Evolutionary conservation across 1,140 invertebrate genomes (phyloP).

Genomic region (Mesaphorura yosii): DNA sequence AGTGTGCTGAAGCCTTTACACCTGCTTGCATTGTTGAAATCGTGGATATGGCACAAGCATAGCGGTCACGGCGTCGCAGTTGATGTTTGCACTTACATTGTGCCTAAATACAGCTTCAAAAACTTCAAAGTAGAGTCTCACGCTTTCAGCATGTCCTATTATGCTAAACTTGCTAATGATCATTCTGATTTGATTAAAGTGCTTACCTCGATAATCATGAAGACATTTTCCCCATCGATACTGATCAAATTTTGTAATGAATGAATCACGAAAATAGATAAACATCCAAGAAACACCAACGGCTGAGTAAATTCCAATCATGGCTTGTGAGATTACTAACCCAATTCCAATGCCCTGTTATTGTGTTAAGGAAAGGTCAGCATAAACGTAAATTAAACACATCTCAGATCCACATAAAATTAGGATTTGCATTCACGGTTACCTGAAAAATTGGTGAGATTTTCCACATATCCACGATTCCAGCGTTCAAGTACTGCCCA

Average conservation of each 20-base stretch:
- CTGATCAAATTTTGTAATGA: slow-evolving; percentile 63
- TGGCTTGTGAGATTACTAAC: slow-evolving; percentile 60
- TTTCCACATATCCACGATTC: slow-evolving; percentile 80
- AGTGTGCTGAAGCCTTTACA: no score
- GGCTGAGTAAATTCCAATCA: slow-evolving; percentile 74
- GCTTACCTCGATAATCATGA: slow-evolving; percentile 25
- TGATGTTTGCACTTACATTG: no score
- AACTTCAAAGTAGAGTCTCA: no score
- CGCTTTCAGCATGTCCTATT: no score
- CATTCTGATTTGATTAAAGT: no score
- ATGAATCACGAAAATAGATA: slow-evolving; percentile 76
- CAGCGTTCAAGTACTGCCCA: slow-evolving; percentile 69
- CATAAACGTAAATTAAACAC: no score
- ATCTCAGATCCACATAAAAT: background rate
- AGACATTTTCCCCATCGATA: slow-evolving; percentile 66
- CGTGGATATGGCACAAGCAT: no score
- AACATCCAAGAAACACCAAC: slow-evolving; percentile 80
- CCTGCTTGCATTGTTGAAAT: no score
- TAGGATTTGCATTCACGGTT: slow-evolving; percentile 13
- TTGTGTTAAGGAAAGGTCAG: no score
- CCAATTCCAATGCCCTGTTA: slow-evolving; percentile 65
- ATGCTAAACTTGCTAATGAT: no score
- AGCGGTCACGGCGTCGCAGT: no score
- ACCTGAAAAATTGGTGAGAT: slow-evolving; percentile 80
- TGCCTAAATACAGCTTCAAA: no score